Evolutionary conservation across 2,888 invertebrate genomes (phyloP).

Genomic region (Heliconius ethilla): DNA sequence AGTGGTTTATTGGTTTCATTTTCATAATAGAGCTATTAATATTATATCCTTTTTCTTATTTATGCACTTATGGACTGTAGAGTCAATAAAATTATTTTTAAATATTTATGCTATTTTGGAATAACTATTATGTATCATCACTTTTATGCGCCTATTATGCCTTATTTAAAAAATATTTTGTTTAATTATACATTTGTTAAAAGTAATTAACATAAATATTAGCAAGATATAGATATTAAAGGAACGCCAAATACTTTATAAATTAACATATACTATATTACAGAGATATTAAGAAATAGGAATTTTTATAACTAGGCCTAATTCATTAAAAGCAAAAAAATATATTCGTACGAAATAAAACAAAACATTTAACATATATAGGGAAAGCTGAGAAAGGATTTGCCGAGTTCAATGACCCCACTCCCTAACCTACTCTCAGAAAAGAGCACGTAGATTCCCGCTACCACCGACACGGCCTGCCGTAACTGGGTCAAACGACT

Average conservation of each 20-base stretch:
- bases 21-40: neutral
- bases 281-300: neutral
- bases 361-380: constrained; percentile 56
- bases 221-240: neutral
- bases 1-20: constrained; percentile 15
- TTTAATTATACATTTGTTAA: neutral
- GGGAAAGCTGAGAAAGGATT: constrained; percentile 61
- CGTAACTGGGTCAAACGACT: constrained; percentile 73
- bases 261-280: neutral
- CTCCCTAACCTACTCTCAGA: constrained; percentile 77
- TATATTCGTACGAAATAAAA: neutral
- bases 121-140: neutral
- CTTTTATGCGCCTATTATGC: neutral
- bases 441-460: constrained; percentile 75
- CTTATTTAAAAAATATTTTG: neutral
- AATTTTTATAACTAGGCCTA: too few species aligned
- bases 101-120: neutral
- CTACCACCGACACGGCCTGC: constrained; percentile 70
- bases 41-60: neutral
- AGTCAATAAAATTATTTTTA: neutral
- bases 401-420: constrained; percentile 71
- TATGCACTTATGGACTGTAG: neutral
- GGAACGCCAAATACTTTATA: neutral
- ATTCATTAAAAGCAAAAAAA: neutral
- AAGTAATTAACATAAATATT: neutral